Evolutionary conservation across 64 coral and sea anemone genomes (phyloP).

Genomic region (Montipora efflorescens): DNA sequence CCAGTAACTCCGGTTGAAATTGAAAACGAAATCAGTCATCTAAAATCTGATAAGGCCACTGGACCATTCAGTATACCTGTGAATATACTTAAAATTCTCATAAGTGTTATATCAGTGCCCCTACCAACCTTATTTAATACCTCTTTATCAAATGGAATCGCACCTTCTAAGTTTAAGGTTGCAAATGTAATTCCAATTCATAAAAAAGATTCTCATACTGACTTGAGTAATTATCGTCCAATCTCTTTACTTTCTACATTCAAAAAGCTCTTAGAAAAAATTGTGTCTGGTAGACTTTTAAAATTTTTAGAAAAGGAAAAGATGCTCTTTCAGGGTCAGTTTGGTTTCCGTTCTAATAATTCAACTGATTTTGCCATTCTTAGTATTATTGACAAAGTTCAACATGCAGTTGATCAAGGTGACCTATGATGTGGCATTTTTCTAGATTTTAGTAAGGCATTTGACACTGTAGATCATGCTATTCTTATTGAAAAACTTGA

Average conservation of each 20-base stretch:
- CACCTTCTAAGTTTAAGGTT: background rate
- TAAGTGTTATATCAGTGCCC: conserved; percentile 25
- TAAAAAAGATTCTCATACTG: background rate
- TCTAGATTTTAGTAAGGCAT: background rate
- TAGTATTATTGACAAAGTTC: background rate
- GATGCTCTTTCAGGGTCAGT: background rate
- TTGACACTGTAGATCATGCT: background rate
- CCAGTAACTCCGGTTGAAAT: background rate
- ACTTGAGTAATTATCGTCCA: background rate
- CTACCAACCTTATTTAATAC: no score
- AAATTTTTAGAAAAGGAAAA: background rate
- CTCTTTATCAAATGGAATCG: no score
- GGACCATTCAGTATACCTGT: conserved; percentile 22
- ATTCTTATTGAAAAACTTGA: background rate
- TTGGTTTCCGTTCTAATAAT: background rate
- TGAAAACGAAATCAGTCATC: background rate
- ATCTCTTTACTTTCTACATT: background rate
- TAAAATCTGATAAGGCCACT: conserved; percentile 13
- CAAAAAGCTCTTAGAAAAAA: background rate
- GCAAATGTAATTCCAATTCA: background rate
- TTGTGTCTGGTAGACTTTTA: background rate
- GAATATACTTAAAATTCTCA: conserved; percentile 5
- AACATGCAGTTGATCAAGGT: background rate
- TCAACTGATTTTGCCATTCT: background rate
- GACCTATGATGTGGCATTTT: background rate